Base-by-base conservation (phyloP, 2,797 vertebrate genomes). In the Amphiprion clarkii region DNA sequence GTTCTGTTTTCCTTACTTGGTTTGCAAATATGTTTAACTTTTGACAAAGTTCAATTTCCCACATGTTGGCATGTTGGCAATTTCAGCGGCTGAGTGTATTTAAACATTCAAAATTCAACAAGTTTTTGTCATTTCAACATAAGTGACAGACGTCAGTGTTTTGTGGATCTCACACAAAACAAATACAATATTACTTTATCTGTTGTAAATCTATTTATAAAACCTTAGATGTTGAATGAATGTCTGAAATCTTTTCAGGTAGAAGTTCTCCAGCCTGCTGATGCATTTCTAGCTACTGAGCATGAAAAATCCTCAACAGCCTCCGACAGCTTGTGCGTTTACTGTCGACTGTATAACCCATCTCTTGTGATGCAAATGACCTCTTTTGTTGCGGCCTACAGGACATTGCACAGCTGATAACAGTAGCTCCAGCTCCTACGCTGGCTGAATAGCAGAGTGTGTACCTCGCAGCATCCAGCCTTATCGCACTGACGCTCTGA, bases 361-460 rank as follows among this genome's bases (percentile, higher is more conserved):
- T 73, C 84, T 86, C 66, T 94, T 94, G 93, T 94, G 85, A 95
- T 94, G 92, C 79, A 92, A 93, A 94, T 91, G 71, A 51, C 48
- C 66, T 86, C 87, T 59, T 93, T 91, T 93, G 91, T 94, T 55
- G 27, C 25, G 59, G 76, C 83, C 78, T 77, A 58, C 79, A 81
- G 85, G 87, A 89, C 91, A 83, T 90, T 78, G 89, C 85, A 49
- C 76, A 51, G 80, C 71, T 61, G 88, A 86, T 90, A 88, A 78
- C 23, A 70, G 79, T 76, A 63, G 76, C 80, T 74, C 74, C 74
- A 53, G 77, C 68, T 77, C 55, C 59, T 54, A 48, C 19, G 39
- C 46, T 31, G 13, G 1, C 6, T 64, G 78, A 85, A 81, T 67
- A 66, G 76, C 46, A 51, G 53, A 27, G 74, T 54, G 61, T 74